Conservation (phyloP, 1,140 invertebrate genomes). For the Drosophila punjabiensis region DNA sequence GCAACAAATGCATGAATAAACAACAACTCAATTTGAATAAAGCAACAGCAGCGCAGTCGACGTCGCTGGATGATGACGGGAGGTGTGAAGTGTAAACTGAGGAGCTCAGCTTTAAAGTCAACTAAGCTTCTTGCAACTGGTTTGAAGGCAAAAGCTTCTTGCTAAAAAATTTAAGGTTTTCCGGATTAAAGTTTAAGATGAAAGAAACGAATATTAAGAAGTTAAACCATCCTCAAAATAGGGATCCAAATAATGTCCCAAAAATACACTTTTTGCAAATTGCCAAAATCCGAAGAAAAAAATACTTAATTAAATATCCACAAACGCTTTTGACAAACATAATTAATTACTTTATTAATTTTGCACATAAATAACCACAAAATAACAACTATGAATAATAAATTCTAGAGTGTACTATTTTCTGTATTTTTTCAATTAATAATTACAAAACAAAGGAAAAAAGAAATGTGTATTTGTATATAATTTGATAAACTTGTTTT, state of each 20-base stretch:
- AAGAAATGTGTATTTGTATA: not conserved
- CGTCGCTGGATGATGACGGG: constrained; percentile 1
- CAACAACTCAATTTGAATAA: constrained; percentile 81
- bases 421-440: not conserved
- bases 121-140: constrained; percentile 7
- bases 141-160: not conserved
- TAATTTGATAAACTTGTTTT: not conserved
- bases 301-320: not conserved
- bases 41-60: constrained; percentile 56
- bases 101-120: constrained; percentile 31
- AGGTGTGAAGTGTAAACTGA: constrained; percentile 16
- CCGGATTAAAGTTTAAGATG: not conserved
- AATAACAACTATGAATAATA: not conserved
- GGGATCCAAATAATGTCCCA: not conserved
- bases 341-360: not conserved
- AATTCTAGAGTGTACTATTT: not conserved
- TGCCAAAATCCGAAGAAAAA: not conserved
- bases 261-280: not conserved
- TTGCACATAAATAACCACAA: not conserved
- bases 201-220: too few species aligned
- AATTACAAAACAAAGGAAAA: not conserved
- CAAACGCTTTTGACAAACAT: not conserved
- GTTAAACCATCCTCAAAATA: too few species aligned
- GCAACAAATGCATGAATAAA: constrained; percentile 83
- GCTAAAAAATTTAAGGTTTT: not conserved